phyloP scores from a whole-genome alignment of 2,888 invertebrate genomes.

The Dromius quadrimaculatus region DNA sequence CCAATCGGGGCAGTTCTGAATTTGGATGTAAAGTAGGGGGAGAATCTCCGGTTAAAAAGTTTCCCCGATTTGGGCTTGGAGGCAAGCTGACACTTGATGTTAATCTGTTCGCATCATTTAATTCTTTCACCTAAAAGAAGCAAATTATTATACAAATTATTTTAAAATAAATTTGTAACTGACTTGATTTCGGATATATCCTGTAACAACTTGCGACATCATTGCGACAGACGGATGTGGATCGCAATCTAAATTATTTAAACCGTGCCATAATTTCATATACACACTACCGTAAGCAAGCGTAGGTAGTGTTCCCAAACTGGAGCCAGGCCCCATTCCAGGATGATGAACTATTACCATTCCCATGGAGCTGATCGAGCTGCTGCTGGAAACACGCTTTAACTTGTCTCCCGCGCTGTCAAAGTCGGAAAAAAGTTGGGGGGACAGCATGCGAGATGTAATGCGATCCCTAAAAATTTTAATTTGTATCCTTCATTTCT shows the following conservation, averaged over 20 bases:
- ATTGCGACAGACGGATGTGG: slow-evolving; percentile 87
- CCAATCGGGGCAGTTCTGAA: slow-evolving; percentile 64
- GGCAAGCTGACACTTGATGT: slow-evolving; percentile 70
- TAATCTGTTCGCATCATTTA: slow-evolving; percentile 65
- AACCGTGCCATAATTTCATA: slow-evolving; percentile 88
- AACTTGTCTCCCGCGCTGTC: slow-evolving; percentile 65
- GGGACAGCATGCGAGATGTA: slow-evolving; percentile 23
- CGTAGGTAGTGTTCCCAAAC: slow-evolving; percentile 68
- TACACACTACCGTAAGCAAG: slow-evolving; percentile 82
- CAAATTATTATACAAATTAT: neutral
- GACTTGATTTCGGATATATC: slow-evolving; percentile 82
- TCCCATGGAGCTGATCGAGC: slow-evolving; percentile 75
- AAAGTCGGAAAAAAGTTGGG: slow-evolving; percentile 25
- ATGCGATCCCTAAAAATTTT: slow-evolving; percentile 35
- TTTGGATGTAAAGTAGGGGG: slow-evolving; percentile 68
- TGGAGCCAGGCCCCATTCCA: slow-evolving; percentile 58
- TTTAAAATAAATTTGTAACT: slow-evolving; percentile 50
- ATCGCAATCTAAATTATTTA: slow-evolving; percentile 84
- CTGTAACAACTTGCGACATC: slow-evolving; percentile 83
- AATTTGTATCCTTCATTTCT: neutral
- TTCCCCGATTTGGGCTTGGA: slow-evolving; percentile 71
- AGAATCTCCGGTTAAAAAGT: slow-evolving; percentile 69
- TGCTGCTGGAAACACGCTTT: slow-evolving; percentile 77
- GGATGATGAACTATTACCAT: slow-evolving; percentile 54
- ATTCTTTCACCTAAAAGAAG: slow-evolving; percentile 64